phyloP scores from a whole-genome alignment of 2,888 invertebrate genomes.

The Podotricha telesiphe region DNA sequence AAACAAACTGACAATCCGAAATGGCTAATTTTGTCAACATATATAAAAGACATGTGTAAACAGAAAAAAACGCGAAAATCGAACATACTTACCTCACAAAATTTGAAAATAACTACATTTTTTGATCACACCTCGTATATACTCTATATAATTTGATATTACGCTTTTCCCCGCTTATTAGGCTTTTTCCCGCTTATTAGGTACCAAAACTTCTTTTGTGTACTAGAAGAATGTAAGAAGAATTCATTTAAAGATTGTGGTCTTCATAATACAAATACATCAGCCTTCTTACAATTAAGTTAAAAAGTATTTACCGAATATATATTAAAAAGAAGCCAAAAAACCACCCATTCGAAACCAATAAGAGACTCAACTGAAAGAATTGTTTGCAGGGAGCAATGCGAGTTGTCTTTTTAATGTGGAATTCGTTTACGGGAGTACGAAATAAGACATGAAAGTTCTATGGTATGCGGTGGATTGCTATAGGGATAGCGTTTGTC shows the following conservation, averaged over 20 bases:
- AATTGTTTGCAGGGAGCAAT: constrained; percentile 73
- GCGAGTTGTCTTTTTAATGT: constrained; percentile 73
- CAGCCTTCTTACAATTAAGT: constrained; percentile 13
- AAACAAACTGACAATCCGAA: too few species aligned
- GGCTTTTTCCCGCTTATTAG: too few species aligned
- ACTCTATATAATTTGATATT: too few species aligned
- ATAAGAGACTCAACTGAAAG: constrained; percentile 64
- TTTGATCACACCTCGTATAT: too few species aligned
- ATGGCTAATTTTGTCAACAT: too few species aligned
- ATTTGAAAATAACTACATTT: too few species aligned
- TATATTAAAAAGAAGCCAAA: constrained; percentile 58
- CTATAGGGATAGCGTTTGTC: constrained; percentile 15
- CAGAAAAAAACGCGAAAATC: too few species aligned
- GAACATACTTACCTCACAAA: too few species aligned
- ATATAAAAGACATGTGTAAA: too few species aligned
- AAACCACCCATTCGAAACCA: constrained; percentile 58
- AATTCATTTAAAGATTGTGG: neutral
- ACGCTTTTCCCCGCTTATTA: too few species aligned
- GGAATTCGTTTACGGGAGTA: constrained; percentile 74
- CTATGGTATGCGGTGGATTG: constrained; percentile 21
- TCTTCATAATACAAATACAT: neutral
- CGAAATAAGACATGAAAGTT: constrained; percentile 68
- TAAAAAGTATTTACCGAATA: constrained; percentile 50
- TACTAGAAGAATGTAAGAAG: too few species aligned
- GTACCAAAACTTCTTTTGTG: too few species aligned